These are phyloP conservation scores for Silurus meridionalis DNA, from an alignment of 2,113 vertebrate genomes.

Conservation along the genomic window DNA sequence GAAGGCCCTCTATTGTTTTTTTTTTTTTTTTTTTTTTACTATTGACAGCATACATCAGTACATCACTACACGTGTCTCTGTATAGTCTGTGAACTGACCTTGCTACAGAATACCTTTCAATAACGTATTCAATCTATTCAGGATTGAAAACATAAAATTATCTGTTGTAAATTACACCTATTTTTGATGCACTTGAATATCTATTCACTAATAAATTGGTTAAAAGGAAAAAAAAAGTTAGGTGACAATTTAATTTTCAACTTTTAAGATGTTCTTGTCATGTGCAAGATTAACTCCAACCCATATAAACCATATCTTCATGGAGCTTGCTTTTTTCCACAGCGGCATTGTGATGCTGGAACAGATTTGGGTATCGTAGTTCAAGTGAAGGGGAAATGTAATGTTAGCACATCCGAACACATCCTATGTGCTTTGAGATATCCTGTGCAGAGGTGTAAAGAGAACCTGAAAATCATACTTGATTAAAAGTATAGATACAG, in stretches of 20 bases:
- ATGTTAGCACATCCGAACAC: too few species aligned
- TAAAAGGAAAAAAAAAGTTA: not conserved
- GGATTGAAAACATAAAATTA: not conserved
- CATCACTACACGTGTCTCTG: not conserved
- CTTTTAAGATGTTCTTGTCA: not conserved
- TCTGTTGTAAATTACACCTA: not conserved
- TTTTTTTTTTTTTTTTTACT: not conserved
- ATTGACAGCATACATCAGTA: not conserved
- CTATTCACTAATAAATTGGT: not conserved
- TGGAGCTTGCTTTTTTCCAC: too few species aligned
- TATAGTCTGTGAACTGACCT: not conserved
- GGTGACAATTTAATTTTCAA: not conserved
- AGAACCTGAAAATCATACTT: too few species aligned
- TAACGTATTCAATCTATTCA: not conserved
- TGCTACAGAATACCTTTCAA: not conserved
- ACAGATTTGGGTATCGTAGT: too few species aligned
- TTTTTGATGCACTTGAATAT: not conserved
- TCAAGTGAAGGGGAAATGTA: too few species aligned
- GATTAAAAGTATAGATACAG: too few species aligned
- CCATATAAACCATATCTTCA: too few species aligned
- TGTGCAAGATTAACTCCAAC: too few species aligned
- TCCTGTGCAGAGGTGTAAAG: too few species aligned
- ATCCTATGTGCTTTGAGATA: too few species aligned
- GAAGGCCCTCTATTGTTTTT: slow-evolving; percentile 11
- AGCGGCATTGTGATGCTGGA: too few species aligned